Evolutionary conservation across 2,888 invertebrate species (phyloP).

Genomic region (Norana najaformis): DNA sequence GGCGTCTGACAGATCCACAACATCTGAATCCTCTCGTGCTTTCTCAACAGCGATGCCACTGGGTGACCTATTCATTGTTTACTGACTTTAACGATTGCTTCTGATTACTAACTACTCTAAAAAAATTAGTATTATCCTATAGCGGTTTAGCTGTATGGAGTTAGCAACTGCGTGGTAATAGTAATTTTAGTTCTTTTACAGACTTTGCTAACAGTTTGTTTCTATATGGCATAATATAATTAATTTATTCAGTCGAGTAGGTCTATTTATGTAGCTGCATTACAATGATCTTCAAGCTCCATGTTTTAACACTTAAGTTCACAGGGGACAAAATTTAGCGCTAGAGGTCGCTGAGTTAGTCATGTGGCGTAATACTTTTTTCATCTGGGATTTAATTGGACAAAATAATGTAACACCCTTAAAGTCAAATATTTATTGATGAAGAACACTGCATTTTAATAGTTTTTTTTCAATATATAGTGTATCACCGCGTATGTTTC

Average conservation of each 20-base stretch:
- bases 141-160: background rate
- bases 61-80: background rate
- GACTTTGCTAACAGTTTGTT: background rate
- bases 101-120: conserved; percentile 1
- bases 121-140: too few relatives aligned
- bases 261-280: background rate
- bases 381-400: background rate
- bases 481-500: background rate
- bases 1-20: background rate
- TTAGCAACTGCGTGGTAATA: background rate
- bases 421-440: background rate
- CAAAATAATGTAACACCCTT: background rate
- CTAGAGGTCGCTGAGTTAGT: background rate
- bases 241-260: background rate
- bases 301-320: background rate
- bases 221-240: background rate
- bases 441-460: background rate
- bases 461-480: too few relatives aligned
- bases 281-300: background rate
- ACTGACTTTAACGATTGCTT: background rate
- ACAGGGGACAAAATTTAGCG: background rate
- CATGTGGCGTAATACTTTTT: background rate
- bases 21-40: background rate
- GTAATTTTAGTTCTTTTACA: background rate
- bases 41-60: conserved; percentile 13